These are phyloP conservation scores for Triplophysa dalaica DNA, from an alignment of 2,113 vertebrate species.

Conservation along the genomic window DNA sequence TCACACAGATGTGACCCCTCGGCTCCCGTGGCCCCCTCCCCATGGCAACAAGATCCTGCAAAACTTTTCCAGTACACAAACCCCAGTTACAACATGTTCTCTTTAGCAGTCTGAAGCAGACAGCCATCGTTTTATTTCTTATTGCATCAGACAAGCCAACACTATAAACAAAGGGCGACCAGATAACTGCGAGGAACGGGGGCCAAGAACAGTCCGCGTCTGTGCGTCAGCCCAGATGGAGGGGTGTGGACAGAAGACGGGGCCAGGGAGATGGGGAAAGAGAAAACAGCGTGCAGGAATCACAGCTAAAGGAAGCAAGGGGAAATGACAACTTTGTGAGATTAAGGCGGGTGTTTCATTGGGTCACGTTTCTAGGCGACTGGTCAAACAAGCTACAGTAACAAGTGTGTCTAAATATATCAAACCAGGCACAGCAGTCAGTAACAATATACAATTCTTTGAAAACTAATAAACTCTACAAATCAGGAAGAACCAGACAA, in stretches of 20 bases:
- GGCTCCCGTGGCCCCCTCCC: slow-evolving; percentile 29
- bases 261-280: slow-evolving; percentile 45
- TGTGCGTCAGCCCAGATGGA: slow-evolving; percentile 50
- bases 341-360: not conserved
- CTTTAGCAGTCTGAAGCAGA: slow-evolving; percentile 5
- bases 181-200: not conserved
- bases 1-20: slow-evolving; percentile 57
- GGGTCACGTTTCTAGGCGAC: too few species aligned
- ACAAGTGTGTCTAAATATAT: not conserved
- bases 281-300: slow-evolving; percentile 8
- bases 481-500: slow-evolving; percentile 8
- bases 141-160: slow-evolving; percentile 44
- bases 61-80: slow-evolving; percentile 55
- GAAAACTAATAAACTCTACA: not conserved
- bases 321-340: slow-evolving; percentile 7
- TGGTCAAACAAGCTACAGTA: not conserved
- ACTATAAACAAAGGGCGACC: slow-evolving; percentile 34
- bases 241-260: slow-evolving; percentile 51
- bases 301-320: not conserved
- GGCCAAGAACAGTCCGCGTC: slow-evolving; percentile 23
- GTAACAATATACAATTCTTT: not conserved
- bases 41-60: slow-evolving; percentile 46
- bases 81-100: slow-evolving; percentile 31
- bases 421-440: not conserved
- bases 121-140: slow-evolving; percentile 11